Conservation (phyloP, 1,140 invertebrate genomes). For the Spodoptera litura region DNA sequence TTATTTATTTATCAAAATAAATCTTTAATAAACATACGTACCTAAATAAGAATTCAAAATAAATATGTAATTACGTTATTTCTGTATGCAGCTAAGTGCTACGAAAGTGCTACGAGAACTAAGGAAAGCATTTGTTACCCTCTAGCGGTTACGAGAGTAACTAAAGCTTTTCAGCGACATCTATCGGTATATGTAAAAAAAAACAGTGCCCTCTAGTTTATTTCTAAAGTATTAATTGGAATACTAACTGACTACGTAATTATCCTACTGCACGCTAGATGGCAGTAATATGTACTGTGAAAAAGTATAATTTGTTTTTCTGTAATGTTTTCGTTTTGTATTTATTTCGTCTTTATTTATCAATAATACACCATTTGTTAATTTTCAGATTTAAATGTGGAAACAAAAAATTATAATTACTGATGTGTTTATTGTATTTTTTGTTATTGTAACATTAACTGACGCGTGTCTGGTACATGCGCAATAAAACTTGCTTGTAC, state of each 20-base stretch:
- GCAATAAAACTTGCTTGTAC: constrained; percentile 54
- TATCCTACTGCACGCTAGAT: constrained; percentile 16
- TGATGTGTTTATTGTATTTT: constrained; percentile 10
- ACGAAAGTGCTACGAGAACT: not conserved
- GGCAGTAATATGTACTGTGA: not conserved
- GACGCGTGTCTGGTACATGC: constrained; percentile 71
- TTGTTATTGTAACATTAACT: constrained; percentile 48
- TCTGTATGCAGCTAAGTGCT: not conserved
- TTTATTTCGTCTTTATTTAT: too few species aligned
- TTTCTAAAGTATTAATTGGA: too few species aligned
- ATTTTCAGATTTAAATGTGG: not conserved
- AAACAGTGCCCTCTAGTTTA: not conserved
- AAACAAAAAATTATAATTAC: not conserved
- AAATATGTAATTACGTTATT: too few species aligned
- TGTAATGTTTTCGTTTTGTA: not conserved
- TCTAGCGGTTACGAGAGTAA: constrained; percentile 8
- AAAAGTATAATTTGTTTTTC: not conserved
- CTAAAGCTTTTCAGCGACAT: not conserved
- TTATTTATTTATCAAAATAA: too few species aligned
- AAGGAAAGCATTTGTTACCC: not conserved
- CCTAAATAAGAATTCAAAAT: too few species aligned
- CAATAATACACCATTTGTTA: not conserved
- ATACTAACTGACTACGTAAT: not conserved
- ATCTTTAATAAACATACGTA: too few species aligned
- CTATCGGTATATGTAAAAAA: not conserved